Evolutionary conservation across 2,113 vertebrate genomes (phyloP).

Genomic region (Chunga burmeisteri): DNA sequence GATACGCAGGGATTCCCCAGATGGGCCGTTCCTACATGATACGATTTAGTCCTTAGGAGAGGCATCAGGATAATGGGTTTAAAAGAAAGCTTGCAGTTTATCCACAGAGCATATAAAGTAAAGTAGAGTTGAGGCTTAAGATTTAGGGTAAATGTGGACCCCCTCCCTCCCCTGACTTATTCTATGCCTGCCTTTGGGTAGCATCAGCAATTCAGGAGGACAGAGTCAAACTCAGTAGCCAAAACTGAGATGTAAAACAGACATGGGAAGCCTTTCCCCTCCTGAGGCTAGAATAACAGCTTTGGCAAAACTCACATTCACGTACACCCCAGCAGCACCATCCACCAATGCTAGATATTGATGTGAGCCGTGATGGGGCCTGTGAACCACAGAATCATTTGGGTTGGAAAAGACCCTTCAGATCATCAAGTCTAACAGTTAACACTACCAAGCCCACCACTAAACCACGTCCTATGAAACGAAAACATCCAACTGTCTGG

Average conservation of each 20-base stretch:
- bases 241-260: neutral
- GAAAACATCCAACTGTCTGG: neutral
- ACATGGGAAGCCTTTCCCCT: neutral
- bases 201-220: neutral
- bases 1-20: neutral
- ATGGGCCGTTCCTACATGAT: neutral
- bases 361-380: accelerated
- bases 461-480: accelerated
- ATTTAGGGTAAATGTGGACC: neutral
- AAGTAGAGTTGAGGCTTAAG: neutral
- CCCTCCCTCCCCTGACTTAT: neutral
- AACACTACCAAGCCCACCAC: neutral
- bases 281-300: neutral
- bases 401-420: neutral
- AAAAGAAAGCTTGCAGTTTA: neutral
- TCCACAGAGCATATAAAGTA: neutral
- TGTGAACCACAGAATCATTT: accelerated
- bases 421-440: accelerated
- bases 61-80: neutral
- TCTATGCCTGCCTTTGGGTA: neutral
- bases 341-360: neutral
- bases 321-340: neutral
- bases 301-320: neutral
- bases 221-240: neutral
- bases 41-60: neutral